Evolutionary conservation across 1,140 invertebrate genomes (phyloP), one percentile per base, ranked within the genome.

Genomic region (Venturia canescens): DNA sequence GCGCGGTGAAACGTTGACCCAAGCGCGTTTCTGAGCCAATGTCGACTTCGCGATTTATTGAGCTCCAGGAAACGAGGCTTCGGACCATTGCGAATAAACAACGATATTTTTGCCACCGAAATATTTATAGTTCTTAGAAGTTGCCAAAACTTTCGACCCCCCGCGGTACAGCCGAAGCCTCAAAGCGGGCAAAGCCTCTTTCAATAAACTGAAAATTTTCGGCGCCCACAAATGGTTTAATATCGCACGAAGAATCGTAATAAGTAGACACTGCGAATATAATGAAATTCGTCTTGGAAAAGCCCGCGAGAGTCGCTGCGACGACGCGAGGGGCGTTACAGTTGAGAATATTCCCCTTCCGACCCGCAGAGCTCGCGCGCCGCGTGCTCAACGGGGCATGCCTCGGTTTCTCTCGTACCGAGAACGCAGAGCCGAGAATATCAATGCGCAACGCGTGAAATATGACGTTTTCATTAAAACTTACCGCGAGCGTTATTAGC

Each of bases 391-490:
- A 26, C 21, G 4, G 4, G 4, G 53, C 7, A 11, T 57, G 53
- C 3, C 53, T 23, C 53, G 21, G 6, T n/a, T 57, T 57, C 21
- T 57, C 60, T 83, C 70, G 71, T 70, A 53, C 50, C 75, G 38
- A 53, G 63, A n/a, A n/a, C n/a, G n/a, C 78, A 69, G 23, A 44
- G 9, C 53, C 60, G 85, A 79, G 82, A 84, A 86, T 88, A 87
- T 88, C 87, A 88, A 88, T 87, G 85, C 80, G 69, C 76, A n/a
- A n/a, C 57, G 67, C 21, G 69, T 85, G 83, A 86, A 86, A 85
- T 85, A 85, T 83, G 84, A 88, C 84, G 79, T 87, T 87, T 88
- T 87, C 86, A 87, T 87, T 87, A 88, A 87, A 88, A 88, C 83
- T 88, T 87, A 83, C 81, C 70, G 82, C 70, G 82, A 77, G 80